Percentiles rank a stretch among this genome's conserved stretches.
Evolutionary conservation across 2,113 vertebrate genomes (phyloP).

Genomic region (Marmota monax): DNA sequence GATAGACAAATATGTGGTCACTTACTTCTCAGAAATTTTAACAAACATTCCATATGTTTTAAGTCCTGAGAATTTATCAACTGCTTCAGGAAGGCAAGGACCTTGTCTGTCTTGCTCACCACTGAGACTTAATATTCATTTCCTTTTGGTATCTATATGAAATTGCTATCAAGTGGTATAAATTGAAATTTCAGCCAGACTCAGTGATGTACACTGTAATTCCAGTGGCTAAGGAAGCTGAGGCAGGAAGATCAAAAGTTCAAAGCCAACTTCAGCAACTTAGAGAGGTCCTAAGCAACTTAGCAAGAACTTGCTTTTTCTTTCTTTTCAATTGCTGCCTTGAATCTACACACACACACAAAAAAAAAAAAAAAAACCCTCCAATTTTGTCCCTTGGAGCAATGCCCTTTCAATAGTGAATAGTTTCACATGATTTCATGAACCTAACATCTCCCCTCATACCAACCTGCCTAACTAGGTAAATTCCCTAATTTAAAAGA

Average conservation of each 20-base stretch:
- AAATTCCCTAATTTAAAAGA: not conserved
- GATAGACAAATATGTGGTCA: not conserved
- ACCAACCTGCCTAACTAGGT: not conserved
- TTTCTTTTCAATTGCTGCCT: not conserved
- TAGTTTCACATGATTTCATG: not conserved
- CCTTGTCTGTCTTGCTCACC: not conserved
- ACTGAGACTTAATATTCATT: not conserved
- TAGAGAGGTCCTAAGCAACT: too few relatives aligned
- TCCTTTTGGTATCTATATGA: not conserved
- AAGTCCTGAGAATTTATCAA: not conserved
- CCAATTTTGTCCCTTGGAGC: not conserved
- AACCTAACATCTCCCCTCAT: not conserved
- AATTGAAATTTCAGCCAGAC: not conserved
- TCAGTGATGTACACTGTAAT: too few relatives aligned
- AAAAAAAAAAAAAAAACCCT: not conserved
- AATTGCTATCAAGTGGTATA: not conserved
- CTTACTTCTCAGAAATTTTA: slow-evolving; percentile 2
- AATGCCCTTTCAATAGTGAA: not conserved
- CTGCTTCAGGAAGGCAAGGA: not conserved
- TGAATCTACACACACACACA: not conserved
- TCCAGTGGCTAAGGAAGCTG: too few relatives aligned
- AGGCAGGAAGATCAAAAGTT: too few relatives aligned
- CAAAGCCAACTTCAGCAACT: too few relatives aligned
- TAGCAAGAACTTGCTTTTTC: not conserved
- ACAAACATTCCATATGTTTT: not conserved